Conservation (phyloP, 2,797 vertebrate species). For the Glossophaga mutica region DNA sequence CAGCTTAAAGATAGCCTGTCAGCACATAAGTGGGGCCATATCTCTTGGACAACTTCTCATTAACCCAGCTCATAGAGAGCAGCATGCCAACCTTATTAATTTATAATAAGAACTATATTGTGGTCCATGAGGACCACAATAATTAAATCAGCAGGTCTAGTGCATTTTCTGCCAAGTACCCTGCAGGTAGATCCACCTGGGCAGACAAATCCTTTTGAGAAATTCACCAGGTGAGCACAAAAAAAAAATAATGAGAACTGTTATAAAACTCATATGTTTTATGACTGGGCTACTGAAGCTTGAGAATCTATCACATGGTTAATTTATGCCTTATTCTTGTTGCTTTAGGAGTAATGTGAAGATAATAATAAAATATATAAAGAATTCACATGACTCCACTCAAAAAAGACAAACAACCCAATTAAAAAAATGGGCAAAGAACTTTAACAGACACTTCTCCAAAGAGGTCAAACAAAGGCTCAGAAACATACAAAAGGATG, state of each 20-base stretch:
- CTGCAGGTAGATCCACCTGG: neutral
- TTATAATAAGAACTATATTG: conserved; percentile 41
- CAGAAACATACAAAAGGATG: no score
- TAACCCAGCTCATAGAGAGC: conserved; percentile 35
- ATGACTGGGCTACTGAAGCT: neutral
- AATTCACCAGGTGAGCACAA: neutral
- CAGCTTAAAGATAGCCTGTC: conserved; percentile 51
- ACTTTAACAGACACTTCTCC: no score
- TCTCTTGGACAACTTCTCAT: conserved; percentile 26
- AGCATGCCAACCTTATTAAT: conserved; percentile 47
- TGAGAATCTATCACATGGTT: neutral
- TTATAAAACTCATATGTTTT: conserved; percentile 20
- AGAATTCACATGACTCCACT: no score
- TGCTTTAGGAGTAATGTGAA: conserved; percentile 14
- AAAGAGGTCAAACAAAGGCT: no score
- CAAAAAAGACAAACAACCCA: no score
- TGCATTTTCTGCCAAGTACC: neutral
- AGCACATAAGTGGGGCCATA: neutral
- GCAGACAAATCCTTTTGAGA: conserved; percentile 27
- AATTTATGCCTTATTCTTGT: neutral
- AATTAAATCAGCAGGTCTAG: neutral
- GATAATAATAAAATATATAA: neutral
- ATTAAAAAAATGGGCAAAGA: no score
- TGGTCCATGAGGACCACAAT: neutral
- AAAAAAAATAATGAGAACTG: neutral